Evolutionary conservation across 2,113 vertebrate genomes (phyloP), one percentile per base, ranked within the genome.

Genomic region (Crotalus horridus): DNA sequence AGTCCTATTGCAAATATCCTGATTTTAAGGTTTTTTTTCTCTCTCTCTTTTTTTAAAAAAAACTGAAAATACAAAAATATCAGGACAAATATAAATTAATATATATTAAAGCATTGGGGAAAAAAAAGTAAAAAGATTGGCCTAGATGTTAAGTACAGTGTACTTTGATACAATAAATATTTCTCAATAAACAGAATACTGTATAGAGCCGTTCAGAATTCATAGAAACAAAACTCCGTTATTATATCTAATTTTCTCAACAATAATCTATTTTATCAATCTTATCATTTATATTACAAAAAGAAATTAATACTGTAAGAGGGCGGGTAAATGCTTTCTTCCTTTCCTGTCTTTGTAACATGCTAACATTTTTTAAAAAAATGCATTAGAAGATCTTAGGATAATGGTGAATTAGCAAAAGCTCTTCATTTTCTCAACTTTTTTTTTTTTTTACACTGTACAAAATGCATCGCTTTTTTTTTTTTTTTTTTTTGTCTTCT

Each of bases 1-100:
- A 99, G 99, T 99, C 98, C 97, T 98, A 97, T 97, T 97, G 97
- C 98, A 96, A 97, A 97, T 96, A 97, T 97, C 97, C 97, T 98
- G 97, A 98, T 98, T 98, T 98, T 97, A 97, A 97, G 95, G 97
- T 92, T 93, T 97, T 98, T 98, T 92, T 90, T 85, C 96, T 81
- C 33, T 81, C 74, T 81, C 74, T 81, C 5, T 48, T 48, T 17
- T 81, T 9, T 43, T 6, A 46, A 46, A 46, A 46, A 96, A 99
- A 98, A 98, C 96, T 98, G 98, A 98, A 99, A 97, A 97, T 99
- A 99, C 98, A 99, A 99, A 99, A 99, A 99, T 99, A 99, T 98
- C 97, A 98, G 98, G 98, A 99, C 97, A 99, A 99, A 99, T 99
- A 99, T 99, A 99, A 99, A 99, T 99, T 99, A 99, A 99, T 99